Evolutionary conservation across 2,888 invertebrate genomes (phyloP).

Genomic region (Lasioglossum figueresi): DNA sequence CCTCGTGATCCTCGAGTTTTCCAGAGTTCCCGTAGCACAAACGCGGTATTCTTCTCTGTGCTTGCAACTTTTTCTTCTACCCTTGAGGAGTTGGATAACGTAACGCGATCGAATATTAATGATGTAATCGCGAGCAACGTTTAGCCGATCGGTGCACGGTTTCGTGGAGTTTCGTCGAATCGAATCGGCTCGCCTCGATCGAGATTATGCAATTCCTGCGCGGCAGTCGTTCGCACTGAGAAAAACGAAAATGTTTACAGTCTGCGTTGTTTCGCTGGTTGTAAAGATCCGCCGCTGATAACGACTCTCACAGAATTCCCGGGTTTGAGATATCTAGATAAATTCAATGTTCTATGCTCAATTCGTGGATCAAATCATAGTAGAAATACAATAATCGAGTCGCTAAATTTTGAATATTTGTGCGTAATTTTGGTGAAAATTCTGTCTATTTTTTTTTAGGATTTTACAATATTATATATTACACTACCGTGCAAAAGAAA

Average conservation of each 20-base stretch:
- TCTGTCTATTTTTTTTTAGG: too few species aligned
- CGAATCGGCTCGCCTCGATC: not conserved
- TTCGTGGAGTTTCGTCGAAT: not conserved
- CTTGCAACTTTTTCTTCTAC: not conserved
- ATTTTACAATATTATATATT: too few species aligned
- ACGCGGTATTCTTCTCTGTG: not conserved
- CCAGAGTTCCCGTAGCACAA: not conserved
- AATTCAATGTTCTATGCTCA: not conserved
- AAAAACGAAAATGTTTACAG: not conserved
- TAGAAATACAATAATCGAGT: not conserved
- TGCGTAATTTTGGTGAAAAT: not conserved
- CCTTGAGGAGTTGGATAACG: constrained; percentile 19
- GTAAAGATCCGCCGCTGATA: not conserved
- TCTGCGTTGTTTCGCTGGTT: not conserved
- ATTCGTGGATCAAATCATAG: too few species aligned
- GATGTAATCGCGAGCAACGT: constrained; percentile 41
- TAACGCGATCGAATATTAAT: constrained; percentile 52
- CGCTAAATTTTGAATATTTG: not conserved
- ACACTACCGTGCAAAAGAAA: too few species aligned
- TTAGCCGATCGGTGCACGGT: constrained; percentile 20
- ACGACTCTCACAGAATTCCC: not conserved
- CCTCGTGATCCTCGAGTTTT: not conserved
- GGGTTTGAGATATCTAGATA: not conserved
- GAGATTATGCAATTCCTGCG: not conserved
- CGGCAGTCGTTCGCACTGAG: not conserved